Evolutionary conservation across 2,797 vertebrate genomes (phyloP), one percentile per base, ranked within the genome.

Genomic region (Acomys russatus): DNA sequence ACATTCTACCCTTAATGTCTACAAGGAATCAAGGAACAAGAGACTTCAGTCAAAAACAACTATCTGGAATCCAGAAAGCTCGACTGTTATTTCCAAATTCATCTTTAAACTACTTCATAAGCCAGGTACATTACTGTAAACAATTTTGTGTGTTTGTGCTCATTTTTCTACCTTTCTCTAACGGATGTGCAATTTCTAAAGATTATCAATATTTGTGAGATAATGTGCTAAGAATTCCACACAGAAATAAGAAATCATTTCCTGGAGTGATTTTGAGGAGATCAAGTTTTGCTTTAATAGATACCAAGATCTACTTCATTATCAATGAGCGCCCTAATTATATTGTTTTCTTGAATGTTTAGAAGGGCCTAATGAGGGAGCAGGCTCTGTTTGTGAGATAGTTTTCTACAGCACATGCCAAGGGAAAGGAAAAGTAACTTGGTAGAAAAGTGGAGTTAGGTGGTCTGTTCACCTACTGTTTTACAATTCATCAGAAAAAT

Each of bases 131-230:
- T 51, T 83, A 86, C 92, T 80, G 35, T 84, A 73, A 91, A 66
- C 3, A 51, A 66, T 83, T 92, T 73, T 82, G 17, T 61, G 4
- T 74, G 22, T 44, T 89, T 94, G 68, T 92, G 2, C 23, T 92
- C 28, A 2, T 54, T n/a, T 87, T 64, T 30, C 63, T 92, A 56
- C 2, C 10, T 88, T 92, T 96, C 23, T 51, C 64, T 51, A 56
- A 4, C 56, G 61, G 38, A 82, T n/a, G 14, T n/a, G 49, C n/a
- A 56, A 64, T 86, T 92, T 90, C 25, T 44, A 35, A 56, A 56
- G 59, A 30, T 90, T 63, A 95, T 85, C 61, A 95, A 56, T 77
- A 30, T 80, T 92, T 96, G 68, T 95, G n/a, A 97, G 93, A 84
- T 84, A 78, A 79, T 94, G 61, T 82, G 20, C 23, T 93, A 91